Evolutionary conservation across 2,113 vertebrate species (phyloP).

Genomic region (Solenodon paradoxus): DNA sequence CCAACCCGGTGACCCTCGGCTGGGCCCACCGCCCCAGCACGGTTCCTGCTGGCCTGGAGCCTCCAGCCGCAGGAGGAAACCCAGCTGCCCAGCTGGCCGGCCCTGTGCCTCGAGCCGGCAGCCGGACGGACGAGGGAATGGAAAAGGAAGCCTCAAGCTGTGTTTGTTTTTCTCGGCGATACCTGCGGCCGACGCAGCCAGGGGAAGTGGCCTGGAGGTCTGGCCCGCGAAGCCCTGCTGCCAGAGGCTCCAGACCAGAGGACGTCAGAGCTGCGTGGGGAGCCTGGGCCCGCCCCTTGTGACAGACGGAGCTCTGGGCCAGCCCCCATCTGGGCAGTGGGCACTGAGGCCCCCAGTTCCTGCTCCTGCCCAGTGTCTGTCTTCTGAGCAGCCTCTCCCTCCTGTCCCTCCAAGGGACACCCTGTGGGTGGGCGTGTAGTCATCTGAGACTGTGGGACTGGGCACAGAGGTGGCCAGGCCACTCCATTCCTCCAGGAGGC

Average conservation of each 20-base stretch:
- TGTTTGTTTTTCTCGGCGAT: constrained; percentile 69
- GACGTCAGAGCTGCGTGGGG: neutral
- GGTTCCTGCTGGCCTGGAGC: constrained; percentile 40
- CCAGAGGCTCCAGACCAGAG: constrained; percentile 10
- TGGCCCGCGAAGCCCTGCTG: neutral
- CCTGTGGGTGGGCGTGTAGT: neutral
- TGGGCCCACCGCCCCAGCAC: neutral
- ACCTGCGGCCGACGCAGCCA: constrained; percentile 65
- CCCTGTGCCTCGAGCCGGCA: neutral
- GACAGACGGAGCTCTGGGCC: neutral
- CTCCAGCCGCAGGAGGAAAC: constrained; percentile 65
- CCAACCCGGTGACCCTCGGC: constrained; percentile 36
- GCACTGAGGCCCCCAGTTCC: too few relatives aligned
- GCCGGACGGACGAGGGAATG: constrained; percentile 58
- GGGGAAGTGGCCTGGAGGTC: constrained; percentile 71
- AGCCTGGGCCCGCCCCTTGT: neutral
- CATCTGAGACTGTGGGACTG: neutral
- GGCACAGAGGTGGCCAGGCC: neutral
- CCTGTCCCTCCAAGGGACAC: neutral
- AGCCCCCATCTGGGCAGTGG: too few relatives aligned
- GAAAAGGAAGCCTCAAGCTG: constrained; percentile 64
- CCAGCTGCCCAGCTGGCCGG: constrained; percentile 68
- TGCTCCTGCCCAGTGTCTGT: neutral
- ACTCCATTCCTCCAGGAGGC: neutral
- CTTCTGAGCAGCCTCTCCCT: too few relatives aligned